Conservation (phyloP, 2,888 invertebrate species). For the Meandrusa payeni region DNA sequence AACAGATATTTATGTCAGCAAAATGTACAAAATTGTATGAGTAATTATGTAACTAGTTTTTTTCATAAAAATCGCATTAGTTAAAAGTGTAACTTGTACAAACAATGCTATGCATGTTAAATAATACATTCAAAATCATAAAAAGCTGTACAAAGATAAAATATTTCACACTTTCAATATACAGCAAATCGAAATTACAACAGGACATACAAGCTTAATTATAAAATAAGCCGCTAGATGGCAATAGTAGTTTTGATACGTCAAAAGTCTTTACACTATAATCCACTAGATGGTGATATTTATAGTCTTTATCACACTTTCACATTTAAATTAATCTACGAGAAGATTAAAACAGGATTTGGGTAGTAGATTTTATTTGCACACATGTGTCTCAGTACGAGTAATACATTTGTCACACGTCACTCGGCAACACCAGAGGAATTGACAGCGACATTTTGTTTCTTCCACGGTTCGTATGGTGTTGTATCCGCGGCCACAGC, state of each 20-base stretch:
- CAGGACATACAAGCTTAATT: not conserved
- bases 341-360: too few species aligned
- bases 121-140: constrained; percentile 1
- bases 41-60: not conserved
- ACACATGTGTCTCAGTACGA: constrained; percentile 89
- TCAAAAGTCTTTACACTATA: not conserved
- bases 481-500: constrained; percentile 96
- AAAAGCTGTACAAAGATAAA: constrained; percentile 11
- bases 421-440: constrained; percentile 98
- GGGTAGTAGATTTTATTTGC: constrained; percentile 83
- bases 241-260: not conserved
- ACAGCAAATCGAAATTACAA: not conserved
- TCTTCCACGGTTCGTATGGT: constrained; percentile 88
- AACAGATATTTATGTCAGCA: too few species aligned
- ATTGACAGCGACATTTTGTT: constrained; percentile 95
- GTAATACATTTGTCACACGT: constrained; percentile 93
- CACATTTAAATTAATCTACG: too few species aligned
- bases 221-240: constrained; percentile 12
- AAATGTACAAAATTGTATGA: too few species aligned
- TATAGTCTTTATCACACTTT: too few species aligned
- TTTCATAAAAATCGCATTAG: not conserved
- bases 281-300: constrained; percentile 20
- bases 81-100: not conserved
- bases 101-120: constrained; percentile 16
- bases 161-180: not conserved